A percentile compares a stretch with the other conserved stretches of the same genome.
These are phyloP conservation scores for Trachymyrmex cornetzi DNA, from an alignment of 1,140 invertebrate genomes.

Conservation along the genomic window DNA sequence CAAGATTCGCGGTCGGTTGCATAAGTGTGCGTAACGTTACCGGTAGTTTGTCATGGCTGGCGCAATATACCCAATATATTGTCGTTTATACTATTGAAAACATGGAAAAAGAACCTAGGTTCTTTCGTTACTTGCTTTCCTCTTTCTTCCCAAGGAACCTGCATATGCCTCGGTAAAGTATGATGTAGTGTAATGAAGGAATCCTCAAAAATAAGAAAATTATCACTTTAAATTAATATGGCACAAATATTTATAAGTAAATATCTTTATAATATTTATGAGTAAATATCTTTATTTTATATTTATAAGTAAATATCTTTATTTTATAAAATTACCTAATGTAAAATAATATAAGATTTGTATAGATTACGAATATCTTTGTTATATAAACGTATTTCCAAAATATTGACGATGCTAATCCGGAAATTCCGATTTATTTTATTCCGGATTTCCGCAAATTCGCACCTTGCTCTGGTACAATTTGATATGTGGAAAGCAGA, in stretches of 20 bases:
- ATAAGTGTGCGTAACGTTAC: constrained; percentile 12
- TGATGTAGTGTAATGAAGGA: neutral
- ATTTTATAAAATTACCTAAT: neutral
- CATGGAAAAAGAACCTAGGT: constrained; percentile 15
- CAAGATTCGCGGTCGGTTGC: constrained; percentile 5
- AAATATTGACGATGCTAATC: neutral
- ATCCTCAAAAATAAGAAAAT: neutral
- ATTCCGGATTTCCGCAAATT: neutral
- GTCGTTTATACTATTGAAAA: neutral
- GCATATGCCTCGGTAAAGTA: neutral
- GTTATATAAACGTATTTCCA: neutral
- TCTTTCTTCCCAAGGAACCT: neutral
- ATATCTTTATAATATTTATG: too few relatives aligned
- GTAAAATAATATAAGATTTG: neutral
- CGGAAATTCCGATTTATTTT: neutral
- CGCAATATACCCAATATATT: neutral
- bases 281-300: neutral
- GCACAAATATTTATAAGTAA: neutral
- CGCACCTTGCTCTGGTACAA: neutral
- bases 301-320: neutral
- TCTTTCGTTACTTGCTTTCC: neutral
- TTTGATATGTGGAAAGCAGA: neutral
- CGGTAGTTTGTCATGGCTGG: constrained; percentile 18
- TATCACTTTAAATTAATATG: neutral
- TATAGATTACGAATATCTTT: neutral